Conservation (phyloP, 23 tunicate genomes). For the Corella eumyota region DNA sequence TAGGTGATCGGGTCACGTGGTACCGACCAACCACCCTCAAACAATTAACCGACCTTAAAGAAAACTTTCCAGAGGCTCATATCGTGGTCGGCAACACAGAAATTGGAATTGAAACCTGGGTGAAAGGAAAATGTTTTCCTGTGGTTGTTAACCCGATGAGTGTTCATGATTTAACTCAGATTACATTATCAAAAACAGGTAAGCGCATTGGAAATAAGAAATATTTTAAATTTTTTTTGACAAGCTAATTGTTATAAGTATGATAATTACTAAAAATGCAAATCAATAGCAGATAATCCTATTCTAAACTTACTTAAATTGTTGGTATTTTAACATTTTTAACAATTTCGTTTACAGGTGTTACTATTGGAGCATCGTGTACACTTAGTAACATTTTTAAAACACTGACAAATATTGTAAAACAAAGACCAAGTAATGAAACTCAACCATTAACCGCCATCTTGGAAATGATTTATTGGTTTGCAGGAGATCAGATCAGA, state of each 20-base stretch:
- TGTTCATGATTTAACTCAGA: too few relatives aligned
- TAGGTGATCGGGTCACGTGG: conserved; percentile 88
- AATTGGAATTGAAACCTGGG: conserved; percentile 75
- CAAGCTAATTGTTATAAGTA: too few relatives aligned
- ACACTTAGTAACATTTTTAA: conserved; percentile 22
- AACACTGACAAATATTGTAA: conserved; percentile 9
- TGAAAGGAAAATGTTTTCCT: conserved; percentile 50
- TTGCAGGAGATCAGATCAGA: conserved; percentile 95
- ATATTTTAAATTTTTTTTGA: too few relatives aligned
- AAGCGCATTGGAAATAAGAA: too few relatives aligned
- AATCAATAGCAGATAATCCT: too few relatives aligned
- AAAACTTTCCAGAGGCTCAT: conserved; percentile 53
- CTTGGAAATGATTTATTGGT: conserved; percentile 69
- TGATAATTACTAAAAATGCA: too few relatives aligned
- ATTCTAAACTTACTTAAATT: too few relatives aligned
- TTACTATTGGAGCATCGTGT: conserved; percentile 77
- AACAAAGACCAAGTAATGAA: background rate
- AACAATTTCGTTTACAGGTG: conserved; percentile 33
- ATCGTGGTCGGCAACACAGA: conserved; percentile 91
- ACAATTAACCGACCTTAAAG: conserved; percentile 48
- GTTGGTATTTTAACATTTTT: too few relatives aligned
- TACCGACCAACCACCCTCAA: conserved; percentile 52
- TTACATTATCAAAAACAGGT: too few relatives aligned
- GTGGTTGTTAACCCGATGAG: too few relatives aligned
- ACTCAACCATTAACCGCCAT: conserved; percentile 49